phyloP scores from a whole-genome alignment of 2,888 invertebrate genomes.

The Limnephilus auricula region DNA sequence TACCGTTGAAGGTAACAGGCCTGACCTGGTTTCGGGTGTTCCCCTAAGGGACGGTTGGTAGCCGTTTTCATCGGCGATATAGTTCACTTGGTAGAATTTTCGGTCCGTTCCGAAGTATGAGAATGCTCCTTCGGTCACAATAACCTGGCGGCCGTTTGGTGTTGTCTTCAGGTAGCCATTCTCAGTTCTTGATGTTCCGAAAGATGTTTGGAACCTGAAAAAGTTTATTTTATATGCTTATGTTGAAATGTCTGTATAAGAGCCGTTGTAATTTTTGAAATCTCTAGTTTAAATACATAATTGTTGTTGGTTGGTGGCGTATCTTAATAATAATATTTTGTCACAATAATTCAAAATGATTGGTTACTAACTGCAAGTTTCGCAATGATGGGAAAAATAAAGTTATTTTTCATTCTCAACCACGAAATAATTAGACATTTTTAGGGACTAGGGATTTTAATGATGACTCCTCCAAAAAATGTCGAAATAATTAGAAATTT shows the following conservation, averaged over 20 bases:
- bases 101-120: conserved; percentile 52
- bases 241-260: neutral
- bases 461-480: too few species aligned
- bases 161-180: conserved; percentile 44
- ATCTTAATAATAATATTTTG: neutral
- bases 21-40: conserved; percentile 12
- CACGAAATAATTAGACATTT: too few species aligned
- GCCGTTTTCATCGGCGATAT: conserved; percentile 62
- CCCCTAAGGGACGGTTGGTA: conserved; percentile 44
- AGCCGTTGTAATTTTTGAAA: too few species aligned
- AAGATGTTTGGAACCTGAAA: conserved; percentile 60
- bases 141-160: conserved; percentile 38
- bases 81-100: conserved; percentile 55
- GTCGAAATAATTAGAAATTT: too few species aligned
- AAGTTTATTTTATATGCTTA: neutral
- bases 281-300: too few species aligned
- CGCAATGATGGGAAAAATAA: too few species aligned
- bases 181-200: conserved; percentile 57
- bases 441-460: too few species aligned
- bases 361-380: too few species aligned
- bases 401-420: too few species aligned
- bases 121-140: conserved; percentile 55
- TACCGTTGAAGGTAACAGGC: neutral
- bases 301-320: neutral
- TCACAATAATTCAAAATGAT: too few species aligned